Evolutionary conservation across 2,113 vertebrate genomes (phyloP).

Genomic region (Stegastes partitus): DNA sequence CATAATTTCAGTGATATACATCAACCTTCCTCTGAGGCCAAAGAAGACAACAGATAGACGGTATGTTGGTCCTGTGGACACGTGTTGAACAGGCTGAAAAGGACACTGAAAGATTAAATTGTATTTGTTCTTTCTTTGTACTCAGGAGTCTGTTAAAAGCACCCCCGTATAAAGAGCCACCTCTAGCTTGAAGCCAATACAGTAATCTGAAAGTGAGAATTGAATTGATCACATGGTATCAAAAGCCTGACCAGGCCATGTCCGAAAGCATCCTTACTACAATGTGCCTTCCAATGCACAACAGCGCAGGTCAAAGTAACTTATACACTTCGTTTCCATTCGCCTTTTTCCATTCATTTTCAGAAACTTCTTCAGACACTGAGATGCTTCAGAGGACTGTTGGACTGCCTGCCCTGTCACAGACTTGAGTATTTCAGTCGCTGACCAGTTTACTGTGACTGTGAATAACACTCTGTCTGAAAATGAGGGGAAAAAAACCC

Average conservation of each 20-base stretch:
- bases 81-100: not conserved
- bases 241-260: not conserved
- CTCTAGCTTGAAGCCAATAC: not conserved
- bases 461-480: slow-evolving; percentile 31
- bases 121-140: too few relatives aligned
- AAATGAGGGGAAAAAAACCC: not conserved
- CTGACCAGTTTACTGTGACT: slow-evolving; percentile 69
- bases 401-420: slow-evolving; percentile 47
- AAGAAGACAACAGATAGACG: not conserved
- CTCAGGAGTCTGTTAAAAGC: not conserved
- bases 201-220: not conserved
- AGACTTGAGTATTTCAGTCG: slow-evolving; percentile 35
- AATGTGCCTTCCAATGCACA: too few relatives aligned
- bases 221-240: not conserved
- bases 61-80: not conserved
- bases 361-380: not conserved
- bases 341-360: not conserved
- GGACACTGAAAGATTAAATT: not conserved
- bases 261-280: not conserved
- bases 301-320: too few relatives aligned
- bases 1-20: too few relatives aligned
- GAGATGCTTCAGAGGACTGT: slow-evolving; percentile 15
- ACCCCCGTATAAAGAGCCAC: not conserved
- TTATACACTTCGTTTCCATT: too few relatives aligned
- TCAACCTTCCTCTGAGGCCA: not conserved